Evolutionary conservation across 1,140 invertebrate genomes (phyloP).

Genomic region (Brachionus manjavacas): DNA sequence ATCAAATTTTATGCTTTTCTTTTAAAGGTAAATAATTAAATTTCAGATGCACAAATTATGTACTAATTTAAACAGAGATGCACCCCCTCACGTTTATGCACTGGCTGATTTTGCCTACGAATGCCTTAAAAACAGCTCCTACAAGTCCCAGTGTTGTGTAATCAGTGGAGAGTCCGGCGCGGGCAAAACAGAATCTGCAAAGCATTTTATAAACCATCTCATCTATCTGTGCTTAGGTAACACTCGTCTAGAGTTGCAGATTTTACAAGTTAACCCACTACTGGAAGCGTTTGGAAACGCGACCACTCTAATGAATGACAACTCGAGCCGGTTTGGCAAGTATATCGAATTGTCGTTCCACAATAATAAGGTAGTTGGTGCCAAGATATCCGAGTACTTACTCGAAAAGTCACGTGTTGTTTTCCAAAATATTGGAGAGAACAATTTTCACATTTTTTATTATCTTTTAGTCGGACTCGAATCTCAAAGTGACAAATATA

Average conservation of each 20-base stretch:
- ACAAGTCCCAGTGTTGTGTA: slow-evolving; percentile 72
- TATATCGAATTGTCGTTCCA: slow-evolving; percentile 75
- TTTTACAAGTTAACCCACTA: slow-evolving; percentile 93
- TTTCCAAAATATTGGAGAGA: slow-evolving; percentile 64
- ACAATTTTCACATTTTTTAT: slow-evolving; percentile 76
- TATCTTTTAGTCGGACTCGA: slow-evolving; percentile 62
- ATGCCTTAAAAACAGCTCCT: slow-evolving; percentile 81
- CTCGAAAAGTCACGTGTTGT: slow-evolving; percentile 71
- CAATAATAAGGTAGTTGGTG: slow-evolving; percentile 70
- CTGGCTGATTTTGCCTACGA: slow-evolving; percentile 96
- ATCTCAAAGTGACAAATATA: slow-evolving; percentile 45
- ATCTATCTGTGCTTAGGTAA: slow-evolving; percentile 55
- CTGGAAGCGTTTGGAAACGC: slow-evolving; percentile 90
- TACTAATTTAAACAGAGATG: slow-evolving; percentile 91
- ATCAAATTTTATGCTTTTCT: not conserved
- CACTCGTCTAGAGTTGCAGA: slow-evolving; percentile 68
- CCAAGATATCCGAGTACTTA: slow-evolving; percentile 72
- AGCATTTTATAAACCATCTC: slow-evolving; percentile 73
- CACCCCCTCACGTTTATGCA: slow-evolving; percentile 95
- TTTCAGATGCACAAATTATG: slow-evolving; percentile 95
- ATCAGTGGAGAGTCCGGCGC: slow-evolving; percentile 74
- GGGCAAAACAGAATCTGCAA: slow-evolving; percentile 75
- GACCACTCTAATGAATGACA: slow-evolving; percentile 89
- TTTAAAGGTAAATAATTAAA: slow-evolving; percentile 8
- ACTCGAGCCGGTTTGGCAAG: slow-evolving; percentile 83